Base-by-base conservation (phyloP, 2,797 vertebrate genomes). In the Huso huso region DNA sequence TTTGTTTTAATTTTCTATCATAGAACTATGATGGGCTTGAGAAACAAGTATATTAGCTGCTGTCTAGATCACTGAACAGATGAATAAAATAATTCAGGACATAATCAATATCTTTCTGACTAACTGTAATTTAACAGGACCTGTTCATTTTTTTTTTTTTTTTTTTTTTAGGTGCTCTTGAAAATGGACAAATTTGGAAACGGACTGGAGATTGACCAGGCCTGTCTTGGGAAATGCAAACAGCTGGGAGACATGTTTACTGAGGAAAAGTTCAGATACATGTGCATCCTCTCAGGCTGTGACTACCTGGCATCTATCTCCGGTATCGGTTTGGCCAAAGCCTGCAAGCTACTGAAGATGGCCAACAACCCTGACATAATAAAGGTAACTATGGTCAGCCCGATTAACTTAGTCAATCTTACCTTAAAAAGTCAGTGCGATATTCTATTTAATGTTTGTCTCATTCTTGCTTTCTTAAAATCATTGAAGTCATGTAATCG, bases 201-300 rank as follows among this genome's bases (percentile, higher is more conserved):
- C 6, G 96, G 93, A 7, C 80, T 99, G 62, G 95, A 99, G 76
- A 90, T 99, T 11, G 91, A 94, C 66, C 94, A 96, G 68, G 78
- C 75, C 58, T 89, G 93, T 68, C 82, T 99, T 23, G 97, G 97
- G 48, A 93, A 91, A 75, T 97, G 95, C 70, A 92, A 79, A 57
- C 89, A 92, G n/a, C 89, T 99, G 12, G 95, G 96, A 6, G 91
- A 95, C 12, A 66, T 95, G 2, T 99, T 99, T 80, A 98, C 96
- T 0, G 94, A 99, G 77, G 95, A 99, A 74, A 99, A 95, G 76
- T 99, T 99, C 69, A 93, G 96, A 10, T 85, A 98, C 66, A 99
- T 99, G 97, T 99, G 97, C 77, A 98, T 99, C 78, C 90, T 99
- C 8, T 94, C 96, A 0, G 97, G 97, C 65, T 99, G 97, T 10